These are phyloP conservation scores for Phoenicopterus ruber DNA, from an alignment of 2,113 vertebrate species.

Conservation along the genomic window DNA sequence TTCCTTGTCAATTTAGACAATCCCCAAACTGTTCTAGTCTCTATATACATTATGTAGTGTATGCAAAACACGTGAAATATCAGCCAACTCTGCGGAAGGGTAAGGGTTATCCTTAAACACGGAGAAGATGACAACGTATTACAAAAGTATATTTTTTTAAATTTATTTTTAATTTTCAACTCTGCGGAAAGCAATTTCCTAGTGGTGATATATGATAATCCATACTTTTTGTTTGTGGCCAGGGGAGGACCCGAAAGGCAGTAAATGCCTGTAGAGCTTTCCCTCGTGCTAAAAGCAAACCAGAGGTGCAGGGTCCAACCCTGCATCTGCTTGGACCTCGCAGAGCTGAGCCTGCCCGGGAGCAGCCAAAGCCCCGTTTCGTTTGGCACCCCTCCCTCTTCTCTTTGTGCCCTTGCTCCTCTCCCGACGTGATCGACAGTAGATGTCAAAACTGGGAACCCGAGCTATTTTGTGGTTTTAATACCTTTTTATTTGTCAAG, in stretches of 20 bases:
- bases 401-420: background rate
- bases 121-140: background rate
- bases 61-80: background rate
- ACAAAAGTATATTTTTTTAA: background rate
- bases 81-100: background rate
- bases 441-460: background rate
- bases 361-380: background rate
- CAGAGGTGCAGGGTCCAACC: too few species aligned
- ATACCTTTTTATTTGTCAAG: background rate
- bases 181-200: background rate
- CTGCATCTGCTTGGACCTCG: background rate
- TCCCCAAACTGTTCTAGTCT: background rate
- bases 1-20: background rate
- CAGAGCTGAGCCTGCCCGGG: background rate
- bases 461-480: background rate
- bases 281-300: background rate
- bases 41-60: fast-evolving
- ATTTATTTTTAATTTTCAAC: background rate
- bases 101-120: background rate
- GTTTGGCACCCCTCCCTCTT: background rate
- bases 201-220: background rate
- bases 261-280: background rate
- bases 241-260: background rate
- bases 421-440: background rate
- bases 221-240: background rate